Percentiles rank a stretch among this genome's conserved stretches.
Evolutionary conservation across 1,140 invertebrate genomes (phyloP).

Genomic region (Drosophila leontia): DNA sequence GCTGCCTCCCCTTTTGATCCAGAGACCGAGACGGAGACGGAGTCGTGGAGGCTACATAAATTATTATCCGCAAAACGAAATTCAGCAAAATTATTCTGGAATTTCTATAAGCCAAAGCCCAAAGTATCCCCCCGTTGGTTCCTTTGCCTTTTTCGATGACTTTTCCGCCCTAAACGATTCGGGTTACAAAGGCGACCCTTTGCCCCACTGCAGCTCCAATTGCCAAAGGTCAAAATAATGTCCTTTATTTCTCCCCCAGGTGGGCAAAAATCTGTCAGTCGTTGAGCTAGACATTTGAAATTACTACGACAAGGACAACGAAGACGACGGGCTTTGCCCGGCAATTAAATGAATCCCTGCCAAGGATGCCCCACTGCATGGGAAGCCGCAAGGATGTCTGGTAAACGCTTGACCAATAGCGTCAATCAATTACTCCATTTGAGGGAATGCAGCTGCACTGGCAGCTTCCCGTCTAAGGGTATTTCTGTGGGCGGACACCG

Average conservation of each 20-base stretch:
- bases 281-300: slow-evolving; percentile 17
- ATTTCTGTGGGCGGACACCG: slow-evolving; percentile 5
- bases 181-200: slow-evolving; percentile 29
- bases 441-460: slow-evolving; percentile 25
- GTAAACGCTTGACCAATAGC: slow-evolving; percentile 41
- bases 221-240: slow-evolving; percentile 38
- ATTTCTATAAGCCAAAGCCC: slow-evolving; percentile 9
- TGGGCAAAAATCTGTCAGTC: slow-evolving; percentile 23
- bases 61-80: slow-evolving; percentile 32
- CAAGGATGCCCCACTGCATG: slow-evolving; percentile 13
- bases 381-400: slow-evolving; percentile 23
- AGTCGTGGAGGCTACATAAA: slow-evolving; percentile 8
- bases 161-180: slow-evolving; percentile 18
- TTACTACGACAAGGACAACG: slow-evolving; percentile 1
- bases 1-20: slow-evolving; percentile 32
- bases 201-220: slow-evolving; percentile 24
- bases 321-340: slow-evolving; percentile 12
- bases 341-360: slow-evolving; percentile 42
- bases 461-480: background rate
- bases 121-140: background rate
- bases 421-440: slow-evolving; percentile 51
- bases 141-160: slow-evolving; percentile 8
- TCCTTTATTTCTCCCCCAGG: slow-evolving; percentile 13
- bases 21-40: background rate
- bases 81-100: slow-evolving; percentile 23